Evolutionary conservation across 1,140 invertebrate species (phyloP).

Genomic region (Pseudomyrmex concolor): DNA sequence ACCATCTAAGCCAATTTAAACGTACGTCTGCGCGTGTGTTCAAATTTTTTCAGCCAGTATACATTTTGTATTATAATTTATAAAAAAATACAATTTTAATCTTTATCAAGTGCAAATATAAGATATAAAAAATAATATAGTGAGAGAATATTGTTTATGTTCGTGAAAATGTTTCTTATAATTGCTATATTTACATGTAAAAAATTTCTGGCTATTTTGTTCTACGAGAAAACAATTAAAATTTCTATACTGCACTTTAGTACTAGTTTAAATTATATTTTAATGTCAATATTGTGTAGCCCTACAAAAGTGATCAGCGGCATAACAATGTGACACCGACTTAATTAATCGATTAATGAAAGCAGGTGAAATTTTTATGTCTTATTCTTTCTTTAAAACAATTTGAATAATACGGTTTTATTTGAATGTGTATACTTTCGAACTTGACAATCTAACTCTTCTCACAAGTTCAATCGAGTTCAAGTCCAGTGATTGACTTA

Average conservation of each 20-base stretch:
- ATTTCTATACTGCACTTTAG: not conserved
- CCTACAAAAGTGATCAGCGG: not conserved
- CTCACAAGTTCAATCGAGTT: not conserved
- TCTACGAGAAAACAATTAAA: not conserved
- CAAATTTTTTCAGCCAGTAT: not conserved
- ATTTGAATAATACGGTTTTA: constrained; percentile 1
- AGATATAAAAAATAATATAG: constrained; percentile 16
- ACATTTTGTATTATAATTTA: constrained; percentile 7
- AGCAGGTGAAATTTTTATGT: not conserved
- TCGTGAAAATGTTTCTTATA: too few relatives aligned
- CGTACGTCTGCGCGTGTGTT: too few relatives aligned
- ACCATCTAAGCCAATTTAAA: not conserved
- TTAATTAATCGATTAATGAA: constrained; percentile 5
- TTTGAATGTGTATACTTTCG: constrained; percentile 1
- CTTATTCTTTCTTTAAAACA: not conserved
- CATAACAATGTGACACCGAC: not conserved
- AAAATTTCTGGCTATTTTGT: not conserved
- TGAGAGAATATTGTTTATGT: too few relatives aligned
- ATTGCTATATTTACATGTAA: not conserved
- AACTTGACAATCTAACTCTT: constrained; percentile 2
- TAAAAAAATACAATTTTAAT: constrained; percentile 9
- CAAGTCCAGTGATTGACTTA: not conserved
- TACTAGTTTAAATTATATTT: constrained; percentile 11
- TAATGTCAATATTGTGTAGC: constrained; percentile 7
- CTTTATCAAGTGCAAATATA: not conserved